Conservation (phyloP, 2,888 invertebrate species). For the Diadegma fenestrale region DNA sequence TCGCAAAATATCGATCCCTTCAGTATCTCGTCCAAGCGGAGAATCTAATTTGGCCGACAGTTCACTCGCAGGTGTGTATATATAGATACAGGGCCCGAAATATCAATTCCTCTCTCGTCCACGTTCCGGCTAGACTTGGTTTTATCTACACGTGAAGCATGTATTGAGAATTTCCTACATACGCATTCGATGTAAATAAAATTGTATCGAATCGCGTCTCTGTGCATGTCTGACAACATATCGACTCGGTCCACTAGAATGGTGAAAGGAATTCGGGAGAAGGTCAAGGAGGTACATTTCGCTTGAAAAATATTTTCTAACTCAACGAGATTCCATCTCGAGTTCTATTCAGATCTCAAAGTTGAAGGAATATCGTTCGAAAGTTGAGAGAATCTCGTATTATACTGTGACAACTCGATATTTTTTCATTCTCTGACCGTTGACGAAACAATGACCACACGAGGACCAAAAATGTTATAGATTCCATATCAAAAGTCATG, state of each 20-base stretch:
- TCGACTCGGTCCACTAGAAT: slow-evolving; percentile 64
- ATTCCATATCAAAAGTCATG: background rate
- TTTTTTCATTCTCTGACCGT: too few relatives aligned
- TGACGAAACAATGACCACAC: too few relatives aligned
- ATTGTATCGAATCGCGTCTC: slow-evolving; percentile 7
- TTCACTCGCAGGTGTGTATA: slow-evolving; percentile 9
- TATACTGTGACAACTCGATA: too few relatives aligned
- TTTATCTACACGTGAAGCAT: background rate
- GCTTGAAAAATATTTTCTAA: slow-evolving; percentile 21
- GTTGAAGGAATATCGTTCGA: too few relatives aligned
- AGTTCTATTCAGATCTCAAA: background rate
- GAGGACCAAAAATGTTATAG: too few relatives aligned
- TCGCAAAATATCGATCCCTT: slow-evolving; percentile 44
- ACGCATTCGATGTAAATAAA: slow-evolving; percentile 20
- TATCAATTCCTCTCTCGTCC: slow-evolving; percentile 31
- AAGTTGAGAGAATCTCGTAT: too few relatives aligned
- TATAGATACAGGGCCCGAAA: slow-evolving; percentile 16
- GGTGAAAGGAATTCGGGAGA: slow-evolving; percentile 65
- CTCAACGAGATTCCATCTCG: background rate
- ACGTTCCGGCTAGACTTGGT: background rate
- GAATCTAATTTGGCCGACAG: slow-evolving; percentile 63
- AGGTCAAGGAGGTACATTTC: slow-evolving; percentile 1
- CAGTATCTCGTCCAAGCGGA: slow-evolving; percentile 55
- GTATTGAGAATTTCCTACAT: slow-evolving; percentile 2
- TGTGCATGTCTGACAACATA: slow-evolving; percentile 16